Base-by-base conservation (phyloP, 2,797 vertebrate genomes). In the Pangasius larnaudii region DNA sequence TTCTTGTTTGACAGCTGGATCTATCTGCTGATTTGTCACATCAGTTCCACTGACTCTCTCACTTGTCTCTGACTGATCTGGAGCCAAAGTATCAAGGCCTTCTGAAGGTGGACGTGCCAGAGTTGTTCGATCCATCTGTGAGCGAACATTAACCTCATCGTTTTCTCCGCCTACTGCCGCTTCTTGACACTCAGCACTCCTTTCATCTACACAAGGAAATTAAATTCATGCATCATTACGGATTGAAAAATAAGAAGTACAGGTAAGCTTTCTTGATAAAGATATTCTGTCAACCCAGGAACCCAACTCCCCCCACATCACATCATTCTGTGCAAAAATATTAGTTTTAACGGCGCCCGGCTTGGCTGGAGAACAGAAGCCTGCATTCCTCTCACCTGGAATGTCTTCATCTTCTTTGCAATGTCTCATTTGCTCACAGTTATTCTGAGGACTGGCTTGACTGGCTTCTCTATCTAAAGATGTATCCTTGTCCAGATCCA, bases 211-310 rank as follows among this genome's bases (percentile, higher is more conserved):
- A 65, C 75, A 49, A 88, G 81, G 85, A 91, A 91, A 92, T 89
- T 42, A 91, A 88, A 91, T 85, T 63, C 83, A 90, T 89, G 86
- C 86, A 91, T 87, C 86, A 90, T 89, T 72, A 86, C 65, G 33
- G 77, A 83, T 85, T 87, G 84, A 89, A 88, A 90, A 89, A 86
- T 88, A 59, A 91, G 75, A 91, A 85, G 88, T 87, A 82, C 88
- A 91, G 88, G 89, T 92, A 91, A 90, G 89, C 88, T 88, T 87
- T 86, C 59, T 90, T 91, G 85, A 90, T 91, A 67, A 90, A 89
- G 87, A 85, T 71, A 77, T 88, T 88, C 82, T 88, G 88, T 89
- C 86, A 89, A 74, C 86, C 63, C 42, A 85, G 74, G 33, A 89
- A 86, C 89, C 58, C 89, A 84, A 77, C 88, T 84, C 88, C 90